Evolutionary conservation across 2,888 invertebrate species (phyloP), one percentile per base, ranked within the genome.

Genomic region (Orthosia gracilis): DNA sequence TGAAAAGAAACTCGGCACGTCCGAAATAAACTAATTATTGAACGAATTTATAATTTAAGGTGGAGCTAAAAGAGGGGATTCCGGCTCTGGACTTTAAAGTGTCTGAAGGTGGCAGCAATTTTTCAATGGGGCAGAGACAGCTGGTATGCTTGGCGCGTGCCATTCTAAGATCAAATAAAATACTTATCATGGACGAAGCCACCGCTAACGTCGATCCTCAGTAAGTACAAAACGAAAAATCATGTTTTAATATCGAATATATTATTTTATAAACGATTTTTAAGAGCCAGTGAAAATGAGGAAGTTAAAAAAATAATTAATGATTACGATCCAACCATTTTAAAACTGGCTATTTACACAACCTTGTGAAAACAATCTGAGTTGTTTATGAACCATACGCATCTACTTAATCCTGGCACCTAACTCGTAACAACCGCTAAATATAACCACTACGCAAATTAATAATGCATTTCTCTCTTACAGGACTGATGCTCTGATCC

Each of bases 91-190:
- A 98, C 82, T 97, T 97, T 73, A 97, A 97, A 86, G 97, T 98
- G 57, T 96, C 97, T 0, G 98, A 98, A 90, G 98, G 98, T 0
- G 98, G 98, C 0, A 93, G 96, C 15, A 98, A 98, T 91, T 97
- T 98, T 85, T 98, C 98, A 57, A 98, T 98, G 69, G 98, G 98
- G 0, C 98, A 98, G 90, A 95, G 98, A 49, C 98, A 98, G 91
- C 94, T 98, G 76, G 96, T 98, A 71, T 98, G 98, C 88, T 94
- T 98, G 73, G 98, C 98, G 0, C 96, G 98, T 72, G 98, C 98
- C 0, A 97, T 98, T 69, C 94, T 98, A 12, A 96, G 97, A 66
- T 97, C 97, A 76, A 98, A 98, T 90, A 97, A 96, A 75, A 97
- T 98, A 67, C 96, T 98, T 3, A 97, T 97, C 54, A 95, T 97